Evolutionary conservation across 2,113 vertebrate species (phyloP).

Genomic region (Orientallactaga bullata): DNA sequence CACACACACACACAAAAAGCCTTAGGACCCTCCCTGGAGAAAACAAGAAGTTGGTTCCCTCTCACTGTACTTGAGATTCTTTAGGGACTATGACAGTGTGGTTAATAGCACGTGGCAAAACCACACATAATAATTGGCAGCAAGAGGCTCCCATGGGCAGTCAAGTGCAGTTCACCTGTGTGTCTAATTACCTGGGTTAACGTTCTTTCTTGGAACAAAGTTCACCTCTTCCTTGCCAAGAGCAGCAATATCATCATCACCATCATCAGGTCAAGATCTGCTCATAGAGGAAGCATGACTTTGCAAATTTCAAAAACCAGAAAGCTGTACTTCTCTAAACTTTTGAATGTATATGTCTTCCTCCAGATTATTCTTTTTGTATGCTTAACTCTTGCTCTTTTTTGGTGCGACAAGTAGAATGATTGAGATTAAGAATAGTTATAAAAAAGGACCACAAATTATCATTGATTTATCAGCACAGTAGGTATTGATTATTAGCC

Average conservation of each 20-base stretch:
- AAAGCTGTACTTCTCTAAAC: neutral
- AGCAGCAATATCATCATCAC: neutral
- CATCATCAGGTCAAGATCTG: neutral
- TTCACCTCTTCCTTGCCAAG: neutral
- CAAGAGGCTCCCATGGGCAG: constrained; percentile 61
- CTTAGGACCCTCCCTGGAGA: constrained; percentile 46
- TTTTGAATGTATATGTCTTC: neutral
- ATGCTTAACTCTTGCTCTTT: constrained; percentile 6
- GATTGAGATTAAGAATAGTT: neutral
- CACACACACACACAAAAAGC: constrained; percentile 23
- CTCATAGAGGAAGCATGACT: constrained; percentile 36
- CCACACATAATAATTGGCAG: constrained; percentile 68
- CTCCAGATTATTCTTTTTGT: neutral
- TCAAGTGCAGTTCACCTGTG: constrained; percentile 28
- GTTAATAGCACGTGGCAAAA: constrained; percentile 74
- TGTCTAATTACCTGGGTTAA: constrained; percentile 45
- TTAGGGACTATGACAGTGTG: constrained; percentile 60
- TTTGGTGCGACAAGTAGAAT: neutral
- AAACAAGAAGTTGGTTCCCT: constrained; percentile 4
- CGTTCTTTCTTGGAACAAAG: constrained; percentile 60
- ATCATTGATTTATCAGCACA: constrained; percentile 49
- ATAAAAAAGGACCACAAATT: neutral
- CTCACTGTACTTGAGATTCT: constrained; percentile 57
- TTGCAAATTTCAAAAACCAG: neutral
- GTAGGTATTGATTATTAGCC: neutral